These are phyloP conservation scores for Telmatherina bonti DNA, from an alignment of 2,797 vertebrate genomes.

Conservation along the genomic window DNA sequence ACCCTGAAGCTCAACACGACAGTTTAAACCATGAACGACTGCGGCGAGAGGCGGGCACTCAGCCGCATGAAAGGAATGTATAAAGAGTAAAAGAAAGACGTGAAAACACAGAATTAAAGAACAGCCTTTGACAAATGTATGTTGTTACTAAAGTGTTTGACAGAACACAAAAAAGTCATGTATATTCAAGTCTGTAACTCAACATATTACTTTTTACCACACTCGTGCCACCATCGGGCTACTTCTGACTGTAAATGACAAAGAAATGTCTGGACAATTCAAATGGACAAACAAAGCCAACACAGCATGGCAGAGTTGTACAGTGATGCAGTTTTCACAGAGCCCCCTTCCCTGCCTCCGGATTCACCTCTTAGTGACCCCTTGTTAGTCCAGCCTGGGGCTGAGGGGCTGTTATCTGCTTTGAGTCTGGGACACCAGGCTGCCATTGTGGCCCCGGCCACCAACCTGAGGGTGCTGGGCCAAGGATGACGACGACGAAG, in stretches of 20 bases:
- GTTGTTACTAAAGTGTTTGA: constrained; percentile 37
- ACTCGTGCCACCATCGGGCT: constrained; percentile 39
- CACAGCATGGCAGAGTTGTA: constrained; percentile 79
- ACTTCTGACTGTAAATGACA: constrained; percentile 69
- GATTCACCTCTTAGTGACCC: constrained; percentile 47
- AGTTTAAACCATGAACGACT: constrained; percentile 11
- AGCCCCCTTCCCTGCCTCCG: constrained; percentile 55
- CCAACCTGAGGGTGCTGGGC: constrained; percentile 86
- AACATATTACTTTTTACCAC: constrained; percentile 37
- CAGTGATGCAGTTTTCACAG: constrained; percentile 75
- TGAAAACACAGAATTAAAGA: constrained; percentile 32
- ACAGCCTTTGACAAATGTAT: constrained; percentile 41
- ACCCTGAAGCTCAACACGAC: constrained; percentile 42
- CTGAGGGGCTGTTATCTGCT: constrained; percentile 91
- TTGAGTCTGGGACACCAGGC: constrained; percentile 92
- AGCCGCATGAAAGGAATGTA: constrained; percentile 65
- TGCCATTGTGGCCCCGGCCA: constrained; percentile 90
- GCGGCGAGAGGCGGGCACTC: constrained; percentile 23
- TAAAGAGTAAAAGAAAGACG: constrained; percentile 36
- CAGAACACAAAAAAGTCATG: constrained; percentile 28
- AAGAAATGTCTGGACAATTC: constrained; percentile 79
- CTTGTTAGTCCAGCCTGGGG: constrained; percentile 58
- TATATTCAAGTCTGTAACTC: constrained; percentile 38
- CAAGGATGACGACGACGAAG: constrained; percentile 79
- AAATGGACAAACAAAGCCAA: constrained; percentile 81